Evolutionary conservation across 2,113 vertebrate genomes (phyloP).

Genomic region (Lepisosteus oculatus): DNA sequence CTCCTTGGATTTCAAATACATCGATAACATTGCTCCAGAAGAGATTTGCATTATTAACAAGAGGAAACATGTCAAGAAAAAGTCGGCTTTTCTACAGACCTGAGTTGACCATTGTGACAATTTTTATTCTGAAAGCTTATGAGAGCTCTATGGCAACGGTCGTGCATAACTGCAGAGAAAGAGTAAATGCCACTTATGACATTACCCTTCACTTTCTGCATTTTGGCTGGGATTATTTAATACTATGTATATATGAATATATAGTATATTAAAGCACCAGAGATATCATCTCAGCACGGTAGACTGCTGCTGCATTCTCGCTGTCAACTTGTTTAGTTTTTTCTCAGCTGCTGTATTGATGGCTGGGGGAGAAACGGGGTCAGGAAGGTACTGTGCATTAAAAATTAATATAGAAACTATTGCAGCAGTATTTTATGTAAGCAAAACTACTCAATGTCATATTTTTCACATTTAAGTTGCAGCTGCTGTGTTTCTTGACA

Average conservation of each 20-base stretch:
- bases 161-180: slow-evolving; percentile 40
- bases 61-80: too few species aligned
- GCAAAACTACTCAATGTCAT: slow-evolving; percentile 59
- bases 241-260: neutral
- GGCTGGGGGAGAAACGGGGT: slow-evolving; percentile 64
- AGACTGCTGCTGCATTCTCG: neutral
- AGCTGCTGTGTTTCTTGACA: slow-evolving; percentile 47
- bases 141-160: slow-evolving; percentile 33
- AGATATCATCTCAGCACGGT: neutral
- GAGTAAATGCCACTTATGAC: slow-evolving; percentile 58
- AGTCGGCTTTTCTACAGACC: too few species aligned
- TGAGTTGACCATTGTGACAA: too few species aligned
- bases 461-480: slow-evolving; percentile 64
- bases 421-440: slow-evolving; percentile 75
- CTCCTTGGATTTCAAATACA: too few species aligned
- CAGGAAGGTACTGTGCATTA: slow-evolving; percentile 67
- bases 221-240: slow-evolving; percentile 1
- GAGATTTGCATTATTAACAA: too few species aligned
- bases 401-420: slow-evolving; percentile 76
- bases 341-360: slow-evolving; percentile 63
- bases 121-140: neutral
- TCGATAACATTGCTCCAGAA: too few species aligned
- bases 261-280: neutral
- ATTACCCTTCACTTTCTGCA: slow-evolving; percentile 16
- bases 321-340: slow-evolving; percentile 61